A percentile compares a stretch with the other conserved stretches of the same genome.
Conservation (phyloP, 2,797 vertebrate genomes). For the Naso thynnoides region DNA sequence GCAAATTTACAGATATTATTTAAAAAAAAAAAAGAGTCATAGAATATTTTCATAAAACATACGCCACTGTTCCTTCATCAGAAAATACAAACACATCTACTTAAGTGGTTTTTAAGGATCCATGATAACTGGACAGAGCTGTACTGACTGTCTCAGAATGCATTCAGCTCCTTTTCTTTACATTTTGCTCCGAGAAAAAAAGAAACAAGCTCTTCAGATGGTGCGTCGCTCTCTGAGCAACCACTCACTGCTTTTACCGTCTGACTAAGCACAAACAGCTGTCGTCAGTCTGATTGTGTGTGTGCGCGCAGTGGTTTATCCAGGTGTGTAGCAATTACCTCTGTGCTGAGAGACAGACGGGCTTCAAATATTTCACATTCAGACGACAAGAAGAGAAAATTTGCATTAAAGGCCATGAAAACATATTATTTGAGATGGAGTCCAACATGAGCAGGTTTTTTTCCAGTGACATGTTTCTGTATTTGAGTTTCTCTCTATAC, state of each 20-base stretch:
- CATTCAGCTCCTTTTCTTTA: background rate
- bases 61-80: slow-evolving; percentile 51
- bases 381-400: background rate
- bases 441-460: background rate
- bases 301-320: background rate
- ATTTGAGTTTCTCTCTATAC: too few species aligned
- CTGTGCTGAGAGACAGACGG: slow-evolving; percentile 2
- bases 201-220: background rate
- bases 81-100: slow-evolving; percentile 37
- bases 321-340: slow-evolving; percentile 7
- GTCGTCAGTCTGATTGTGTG: background rate
- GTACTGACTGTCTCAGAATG: background rate
- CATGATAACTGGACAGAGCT: background rate
- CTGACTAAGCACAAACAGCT: slow-evolving; percentile 16
- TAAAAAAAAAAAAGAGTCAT: slow-evolving; percentile 30
- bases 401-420: background rate
- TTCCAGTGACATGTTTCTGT: too few species aligned
- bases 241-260: background rate
- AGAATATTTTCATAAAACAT: slow-evolving; percentile 49
- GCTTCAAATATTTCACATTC: background rate
- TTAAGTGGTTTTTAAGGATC: slow-evolving; percentile 37
- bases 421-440: background rate
- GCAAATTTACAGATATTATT: slow-evolving; percentile 51
- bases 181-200: background rate
- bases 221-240: background rate